Conservation (phyloP, 2,113 vertebrate genomes). For the Eleginops maclovinus region DNA sequence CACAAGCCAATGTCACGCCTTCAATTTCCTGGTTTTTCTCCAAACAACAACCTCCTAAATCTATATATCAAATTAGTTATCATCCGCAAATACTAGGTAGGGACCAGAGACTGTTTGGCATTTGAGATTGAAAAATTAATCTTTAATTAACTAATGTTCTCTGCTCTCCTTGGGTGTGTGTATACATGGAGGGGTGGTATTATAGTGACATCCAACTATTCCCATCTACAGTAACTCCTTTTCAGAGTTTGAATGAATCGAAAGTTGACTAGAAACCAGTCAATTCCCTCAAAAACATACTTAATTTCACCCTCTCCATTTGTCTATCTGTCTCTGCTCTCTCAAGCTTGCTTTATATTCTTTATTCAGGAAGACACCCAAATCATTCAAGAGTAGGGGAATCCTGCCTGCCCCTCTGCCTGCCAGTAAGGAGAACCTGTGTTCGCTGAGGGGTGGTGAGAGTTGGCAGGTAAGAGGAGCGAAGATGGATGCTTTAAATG, state of each 20-base stretch:
- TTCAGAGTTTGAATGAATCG: constrained; percentile 35
- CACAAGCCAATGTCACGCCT: not conserved
- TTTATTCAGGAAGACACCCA: constrained; percentile 49
- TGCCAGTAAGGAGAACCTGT: constrained; percentile 45
- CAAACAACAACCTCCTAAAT: not conserved
- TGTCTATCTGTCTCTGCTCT: constrained; percentile 8
- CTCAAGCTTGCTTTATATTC: not conserved
- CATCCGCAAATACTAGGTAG: not conserved
- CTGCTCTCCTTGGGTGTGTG: not conserved
- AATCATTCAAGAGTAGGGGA: constrained; percentile 43
- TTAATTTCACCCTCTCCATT: constrained; percentile 19
- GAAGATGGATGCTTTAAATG: constrained; percentile 52
- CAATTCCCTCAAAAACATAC: constrained; percentile 25
- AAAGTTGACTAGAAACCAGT: constrained; percentile 24
- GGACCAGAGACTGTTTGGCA: not conserved
- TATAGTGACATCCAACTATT: not conserved
- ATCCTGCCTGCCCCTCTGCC: constrained; percentile 35
- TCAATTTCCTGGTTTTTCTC: not conserved
- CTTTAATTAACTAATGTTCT: not conserved
- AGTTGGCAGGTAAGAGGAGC: constrained; percentile 25
- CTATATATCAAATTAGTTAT: not conserved
- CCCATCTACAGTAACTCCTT: not conserved
- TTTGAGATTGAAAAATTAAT: too few relatives aligned
- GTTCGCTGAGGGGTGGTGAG: constrained; percentile 44
- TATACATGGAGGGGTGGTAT: too few relatives aligned